Conservation (phyloP, 2,797 vertebrate genomes). For the Rhabdophis nuchalis region DNA sequence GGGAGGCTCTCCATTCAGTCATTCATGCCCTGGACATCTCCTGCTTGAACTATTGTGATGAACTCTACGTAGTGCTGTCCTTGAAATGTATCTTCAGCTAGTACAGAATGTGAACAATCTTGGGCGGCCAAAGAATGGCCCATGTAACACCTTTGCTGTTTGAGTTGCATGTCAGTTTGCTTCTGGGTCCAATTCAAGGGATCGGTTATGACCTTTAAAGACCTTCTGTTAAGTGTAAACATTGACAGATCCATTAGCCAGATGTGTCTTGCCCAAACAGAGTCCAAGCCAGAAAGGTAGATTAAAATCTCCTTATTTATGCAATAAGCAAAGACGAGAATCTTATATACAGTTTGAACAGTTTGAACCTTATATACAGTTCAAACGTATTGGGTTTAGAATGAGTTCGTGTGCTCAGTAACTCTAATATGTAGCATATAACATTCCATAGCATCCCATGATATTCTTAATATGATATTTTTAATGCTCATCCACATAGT, state of each 20-base stretch:
- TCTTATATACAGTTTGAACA: background rate
- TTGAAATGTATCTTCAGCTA: background rate
- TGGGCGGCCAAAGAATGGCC: background rate
- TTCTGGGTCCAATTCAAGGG: background rate
- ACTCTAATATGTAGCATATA: background rate
- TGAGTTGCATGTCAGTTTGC: background rate
- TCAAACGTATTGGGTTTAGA: background rate
- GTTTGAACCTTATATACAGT: background rate
- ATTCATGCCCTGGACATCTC: background rate
- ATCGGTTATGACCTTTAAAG: background rate
- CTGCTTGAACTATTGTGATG: background rate
- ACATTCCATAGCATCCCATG: background rate
- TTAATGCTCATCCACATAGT: background rate
- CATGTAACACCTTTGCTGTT: background rate
- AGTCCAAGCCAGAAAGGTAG: background rate
- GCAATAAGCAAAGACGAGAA: background rate
- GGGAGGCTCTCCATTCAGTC: background rate
- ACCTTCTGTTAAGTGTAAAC: background rate
- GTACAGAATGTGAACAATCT: background rate
- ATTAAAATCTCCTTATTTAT: background rate
- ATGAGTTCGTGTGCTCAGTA: background rate
- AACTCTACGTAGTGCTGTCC: background rate
- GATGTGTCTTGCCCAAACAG: background rate
- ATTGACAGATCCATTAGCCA: background rate
- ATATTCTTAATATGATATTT: background rate